Base-by-base conservation (phyloP, 2,888 invertebrate species). In the Drosophila ezoana region DNA sequence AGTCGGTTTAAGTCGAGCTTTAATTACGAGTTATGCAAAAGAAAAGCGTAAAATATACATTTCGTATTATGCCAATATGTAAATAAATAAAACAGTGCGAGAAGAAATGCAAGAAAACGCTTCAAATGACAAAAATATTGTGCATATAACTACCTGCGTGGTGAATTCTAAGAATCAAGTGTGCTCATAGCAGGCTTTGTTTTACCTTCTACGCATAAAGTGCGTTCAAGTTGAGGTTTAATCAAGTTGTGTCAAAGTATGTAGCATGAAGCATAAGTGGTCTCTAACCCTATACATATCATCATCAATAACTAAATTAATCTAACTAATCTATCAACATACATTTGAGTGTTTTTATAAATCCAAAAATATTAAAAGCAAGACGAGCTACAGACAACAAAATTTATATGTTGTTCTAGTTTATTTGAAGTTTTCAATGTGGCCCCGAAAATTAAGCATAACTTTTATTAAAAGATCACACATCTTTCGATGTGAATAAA, bases 101-200 rank as follows among this genome's bases (percentile, higher is more conserved):
- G 13, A 33, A 20, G 8, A 33, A 41, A 18, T 48, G 20, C 13
- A 20, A 11, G 8, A 8, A 33, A 33, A 13, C 9, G 18, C 16
- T 14, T 51, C n/a, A 13, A 43, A 43, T 59, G 43, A 23, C 41
- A 35, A 40, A 10, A 35, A 4, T n/a, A 48, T 44, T 53, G 1
- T 18, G 23, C 8, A 33, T 8, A 53, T 9, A 14, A 1, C 16
- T 13, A 44, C 13, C 10, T 9, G 33, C 32, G 4, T 11, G 20
- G 14, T 23, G 18, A 35, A 16, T 53, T 35, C 54, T 23, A 11
- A 59, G 54, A 59, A 35, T 11, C 2, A 38, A 9, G 18, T 32
- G 40, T 16, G 38, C 16, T 18, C 18, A 11, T 11, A 11, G 16
- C 6, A 3, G 9, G n/a, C 57, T 32, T 57, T 38, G 14, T 20